Conservation (phyloP, 1,140 invertebrate species). For the Drosophila ogumai region DNA sequence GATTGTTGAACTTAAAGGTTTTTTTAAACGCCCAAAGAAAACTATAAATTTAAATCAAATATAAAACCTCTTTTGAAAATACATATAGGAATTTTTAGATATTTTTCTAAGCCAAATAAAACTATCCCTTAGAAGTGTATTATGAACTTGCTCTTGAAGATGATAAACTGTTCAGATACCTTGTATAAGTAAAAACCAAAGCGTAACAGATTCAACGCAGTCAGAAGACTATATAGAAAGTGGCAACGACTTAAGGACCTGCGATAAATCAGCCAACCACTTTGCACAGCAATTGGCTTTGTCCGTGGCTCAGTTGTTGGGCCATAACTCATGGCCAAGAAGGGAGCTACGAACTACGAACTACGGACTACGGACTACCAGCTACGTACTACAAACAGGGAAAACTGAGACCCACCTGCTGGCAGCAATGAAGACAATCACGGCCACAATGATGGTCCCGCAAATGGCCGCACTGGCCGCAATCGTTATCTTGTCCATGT, state of each 20-base stretch:
- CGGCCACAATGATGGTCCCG: slow-evolving; percentile 95
- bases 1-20: not conserved
- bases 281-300: slow-evolving; percentile 49
- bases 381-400: not conserved
- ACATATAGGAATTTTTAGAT: not conserved
- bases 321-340: slow-evolving; percentile 35
- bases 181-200: slow-evolving; percentile 25
- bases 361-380: not conserved
- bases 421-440: slow-evolving; percentile 94
- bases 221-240: slow-evolving; percentile 22
- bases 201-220: slow-evolving; percentile 23
- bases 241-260: slow-evolving; percentile 51
- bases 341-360: not conserved
- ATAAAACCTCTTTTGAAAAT: not conserved
- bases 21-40: not conserved
- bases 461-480: slow-evolving; percentile 96
- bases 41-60: not conserved
- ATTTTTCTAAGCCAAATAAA: not conserved
- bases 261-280: slow-evolving; percentile 54
- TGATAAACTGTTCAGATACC: slow-evolving; percentile 32
- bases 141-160: slow-evolving; percentile 19
- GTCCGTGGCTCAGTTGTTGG: slow-evolving; percentile 41
- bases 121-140: slow-evolving; percentile 7
- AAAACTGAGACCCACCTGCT: slow-evolving; percentile 86
- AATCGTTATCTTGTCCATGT: slow-evolving; percentile 97